Evolutionary conservation across 2,888 invertebrate species (phyloP), one percentile per base, ranked within the genome.

Genomic region (Philaethria dido): DNA sequence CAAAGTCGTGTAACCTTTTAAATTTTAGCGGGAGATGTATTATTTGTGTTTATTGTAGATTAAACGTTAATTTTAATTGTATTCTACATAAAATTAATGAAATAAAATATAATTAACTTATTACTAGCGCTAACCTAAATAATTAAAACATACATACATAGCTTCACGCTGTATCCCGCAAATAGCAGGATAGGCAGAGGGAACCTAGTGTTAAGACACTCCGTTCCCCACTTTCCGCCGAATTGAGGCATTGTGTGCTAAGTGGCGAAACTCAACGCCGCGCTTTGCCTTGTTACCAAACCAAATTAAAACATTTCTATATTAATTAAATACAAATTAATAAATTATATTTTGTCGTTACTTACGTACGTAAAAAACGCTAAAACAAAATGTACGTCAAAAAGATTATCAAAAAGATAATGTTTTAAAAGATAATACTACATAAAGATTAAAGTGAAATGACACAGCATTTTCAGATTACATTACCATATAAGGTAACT

Each of bases 21-120:
- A 83, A 86, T 77, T 80, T 74, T 77, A 76, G 81, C 87, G 88
- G 79, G 76, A 62, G 60, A 67, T 57, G 11, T 33, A 9, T 1
- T 8, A n/a, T 50, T 14, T 22, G 39, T 57, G 2, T n/a, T 39
- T 18, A 39, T 39, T 20, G 16, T 13, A 36, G 39, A 55, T 33
- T 14, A 39, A 20, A n/a, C 14, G 22, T 14, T 36, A 20, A 33
- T 36, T 55, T 55, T 16, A 54, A 36, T 36, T 39, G 39, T 20
- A 42, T 39, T 39, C 2, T 39, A 39, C 39, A 39, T 39, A 39
- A 6, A 13, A 39, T 9, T 29, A 36, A 36, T 36, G 9, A 9
- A 36, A 36, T 36, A 36, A 9, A 39, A 39, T 6, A 39, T 1
- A 39, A 39, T 11, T 39, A 39, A 39, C 1, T 13, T 33, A 33